Evolutionary conservation across 2,797 vertebrate species (phyloP).

Genomic region (Paratrypauchen microcephalus): DNA sequence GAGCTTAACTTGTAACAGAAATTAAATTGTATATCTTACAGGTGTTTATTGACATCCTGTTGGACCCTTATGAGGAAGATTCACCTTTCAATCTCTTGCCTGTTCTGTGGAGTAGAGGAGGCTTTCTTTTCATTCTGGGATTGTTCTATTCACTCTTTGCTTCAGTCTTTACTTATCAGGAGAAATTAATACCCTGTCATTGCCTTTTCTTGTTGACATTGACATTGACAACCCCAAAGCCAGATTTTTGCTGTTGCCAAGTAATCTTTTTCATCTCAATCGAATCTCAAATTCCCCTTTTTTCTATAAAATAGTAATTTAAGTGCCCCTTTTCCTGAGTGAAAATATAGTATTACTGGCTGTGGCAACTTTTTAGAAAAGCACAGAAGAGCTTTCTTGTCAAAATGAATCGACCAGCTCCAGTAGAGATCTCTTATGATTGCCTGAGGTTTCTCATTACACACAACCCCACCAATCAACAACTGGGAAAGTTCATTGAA

Average conservation of each 20-base stretch:
- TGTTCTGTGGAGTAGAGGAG: slow-evolving; percentile 52
- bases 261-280: neutral
- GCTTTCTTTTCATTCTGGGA: slow-evolving; percentile 42
- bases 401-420: slow-evolving; percentile 97
- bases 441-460: slow-evolving; percentile 96
- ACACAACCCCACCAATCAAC: slow-evolving; percentile 95
- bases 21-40: slow-evolving; percentile 21
- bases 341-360: neutral
- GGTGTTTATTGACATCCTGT: slow-evolving; percentile 62
- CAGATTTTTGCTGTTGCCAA: slow-evolving; percentile 48
- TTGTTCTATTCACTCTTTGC: slow-evolving; percentile 24
- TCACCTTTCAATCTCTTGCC: slow-evolving; percentile 51
- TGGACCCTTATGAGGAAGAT: slow-evolving; percentile 69
- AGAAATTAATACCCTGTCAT: slow-evolving; percentile 29
- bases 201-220: slow-evolving; percentile 7
- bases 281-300: neutral
- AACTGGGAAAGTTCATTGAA: slow-evolving; percentile 94
- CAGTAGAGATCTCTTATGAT: slow-evolving; percentile 93
- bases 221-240: slow-evolving; percentile 13
- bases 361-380: slow-evolving; percentile 1
- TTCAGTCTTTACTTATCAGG: slow-evolving; percentile 28
- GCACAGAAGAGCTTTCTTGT: slow-evolving; percentile 37
- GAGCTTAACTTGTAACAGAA: neutral
- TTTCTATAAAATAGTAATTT: neutral
- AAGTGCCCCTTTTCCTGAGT: neutral